phyloP scores from a whole-genome alignment of 2,113 vertebrate species.

The Seriola dumerili region DNA sequence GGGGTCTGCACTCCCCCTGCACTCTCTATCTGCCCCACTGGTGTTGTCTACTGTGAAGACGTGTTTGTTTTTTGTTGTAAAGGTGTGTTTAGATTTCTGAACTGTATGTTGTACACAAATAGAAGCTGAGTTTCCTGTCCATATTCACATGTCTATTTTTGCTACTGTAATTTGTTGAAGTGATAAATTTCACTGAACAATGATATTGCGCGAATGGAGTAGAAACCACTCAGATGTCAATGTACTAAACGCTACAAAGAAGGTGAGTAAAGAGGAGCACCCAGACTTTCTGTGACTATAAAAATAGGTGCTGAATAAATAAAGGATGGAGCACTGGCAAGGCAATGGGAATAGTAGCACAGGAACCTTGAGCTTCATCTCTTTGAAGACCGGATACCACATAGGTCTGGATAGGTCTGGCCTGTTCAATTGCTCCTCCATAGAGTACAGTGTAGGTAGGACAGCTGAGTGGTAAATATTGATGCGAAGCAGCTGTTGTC shows the following conservation, averaged over 20 bases:
- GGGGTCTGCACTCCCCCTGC: too few relatives aligned
- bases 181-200: not conserved
- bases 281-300: conserved; percentile 37
- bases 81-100: not conserved
- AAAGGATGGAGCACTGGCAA: conserved; percentile 57
- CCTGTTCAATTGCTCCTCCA: conserved; percentile 1
- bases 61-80: not conserved
- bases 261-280: not conserved
- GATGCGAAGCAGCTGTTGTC: conserved; percentile 69
- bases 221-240: not conserved
- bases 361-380: conserved; percentile 23
- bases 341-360: conserved; percentile 9
- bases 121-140: not conserved
- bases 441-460: conserved; percentile 23
- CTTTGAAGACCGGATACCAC: conserved; percentile 7
- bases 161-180: not conserved
- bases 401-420: not conserved
- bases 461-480: conserved; percentile 62
- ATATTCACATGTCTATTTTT: not conserved
- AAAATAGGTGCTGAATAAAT: conserved; percentile 74
- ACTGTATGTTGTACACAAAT: not conserved
- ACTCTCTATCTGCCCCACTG: too few relatives aligned
- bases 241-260: not conserved
- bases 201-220: not conserved
- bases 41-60: not conserved